Base-by-base conservation (phyloP, 2,888 invertebrate species). In the Germaria angustata region DNA sequence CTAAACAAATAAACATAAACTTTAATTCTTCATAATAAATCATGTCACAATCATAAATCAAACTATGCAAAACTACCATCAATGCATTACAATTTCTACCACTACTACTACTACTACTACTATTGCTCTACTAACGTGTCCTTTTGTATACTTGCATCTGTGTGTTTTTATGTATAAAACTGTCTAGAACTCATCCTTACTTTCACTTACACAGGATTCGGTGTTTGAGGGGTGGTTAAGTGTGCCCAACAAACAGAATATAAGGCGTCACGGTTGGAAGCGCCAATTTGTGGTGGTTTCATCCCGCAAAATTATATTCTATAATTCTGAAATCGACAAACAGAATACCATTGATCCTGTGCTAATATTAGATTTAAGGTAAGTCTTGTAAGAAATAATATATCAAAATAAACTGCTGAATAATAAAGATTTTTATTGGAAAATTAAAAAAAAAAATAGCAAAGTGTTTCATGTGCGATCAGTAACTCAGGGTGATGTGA, bases 381-480 rank as follows among this genome's bases (percentile, higher is more conserved):
- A 88, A 92, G 93, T 75, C 5, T 7, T 32, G 7, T 20, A 20
- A 15, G 5, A 9, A n/a, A n/a, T n/a, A 22, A 15, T 22, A 24
- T 68, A 22, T n/a, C 6, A 28, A 36, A 66, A 5, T 90, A 13
- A n/a, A 8, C 11, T 17, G 57, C 34, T 13, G 15, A 36, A 49
- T 20, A 24, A 36, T 36, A 34, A 55, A 17, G 9, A 13, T 39
- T 59, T 49, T 7, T 28, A 28, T 28, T n/a, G 28, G 6, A 28
- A 28, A 11, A 22, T 65, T 24, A n/a, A 28, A 51, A 7, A 2
- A 2, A 11, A 71, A 71, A 79, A 91, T 13, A 98, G 99, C 92
- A 99, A 99, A 94, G 96, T 99, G 90, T 99, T 98, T 93, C 99
- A 99, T 93, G 99, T 99, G 86, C 95, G 99, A 85, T 96, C 98